Conservation (phyloP, 92 coral and sea anemone species). For the Epizoanthus stellaris region DNA sequence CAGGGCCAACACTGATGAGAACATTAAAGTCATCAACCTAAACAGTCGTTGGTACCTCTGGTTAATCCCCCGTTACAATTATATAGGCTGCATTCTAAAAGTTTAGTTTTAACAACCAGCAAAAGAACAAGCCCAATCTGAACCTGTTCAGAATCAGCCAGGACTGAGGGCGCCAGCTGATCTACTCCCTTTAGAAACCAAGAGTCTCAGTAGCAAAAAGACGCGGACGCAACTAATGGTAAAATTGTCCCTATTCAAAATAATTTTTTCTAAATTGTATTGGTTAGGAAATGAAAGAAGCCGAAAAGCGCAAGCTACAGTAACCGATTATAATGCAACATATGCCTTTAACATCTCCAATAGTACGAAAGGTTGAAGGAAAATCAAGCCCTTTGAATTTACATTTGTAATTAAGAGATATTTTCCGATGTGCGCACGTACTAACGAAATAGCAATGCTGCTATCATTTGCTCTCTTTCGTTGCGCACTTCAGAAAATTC, state of each 20-base stretch:
- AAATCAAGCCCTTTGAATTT: neutral
- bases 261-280: neutral
- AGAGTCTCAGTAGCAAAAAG: neutral
- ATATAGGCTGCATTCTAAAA: neutral
- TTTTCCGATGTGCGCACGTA: neutral
- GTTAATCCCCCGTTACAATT: no score
- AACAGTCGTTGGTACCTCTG: no score
- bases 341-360: neutral
- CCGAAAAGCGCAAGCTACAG: neutral
- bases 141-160: slow-evolving; percentile 3
- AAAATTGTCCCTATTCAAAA: slow-evolving; percentile 7
- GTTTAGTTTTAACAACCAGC: slow-evolving; percentile 22
- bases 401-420: neutral
- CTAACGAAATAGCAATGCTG: no score
- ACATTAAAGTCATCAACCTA: no score
- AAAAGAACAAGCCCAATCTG: neutral
- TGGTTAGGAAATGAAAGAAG: neutral
- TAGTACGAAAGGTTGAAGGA: no score
- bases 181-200: slow-evolving; percentile 1
- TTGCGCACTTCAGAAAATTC: neutral
- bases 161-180: slow-evolving; percentile 19
- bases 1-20: no score
- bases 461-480: neutral
- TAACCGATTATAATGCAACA: neutral
- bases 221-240: neutral